These are phyloP conservation scores for Coptotermes formosanus DNA, from an alignment of 1,140 invertebrate species.

Conservation along the genomic window DNA sequence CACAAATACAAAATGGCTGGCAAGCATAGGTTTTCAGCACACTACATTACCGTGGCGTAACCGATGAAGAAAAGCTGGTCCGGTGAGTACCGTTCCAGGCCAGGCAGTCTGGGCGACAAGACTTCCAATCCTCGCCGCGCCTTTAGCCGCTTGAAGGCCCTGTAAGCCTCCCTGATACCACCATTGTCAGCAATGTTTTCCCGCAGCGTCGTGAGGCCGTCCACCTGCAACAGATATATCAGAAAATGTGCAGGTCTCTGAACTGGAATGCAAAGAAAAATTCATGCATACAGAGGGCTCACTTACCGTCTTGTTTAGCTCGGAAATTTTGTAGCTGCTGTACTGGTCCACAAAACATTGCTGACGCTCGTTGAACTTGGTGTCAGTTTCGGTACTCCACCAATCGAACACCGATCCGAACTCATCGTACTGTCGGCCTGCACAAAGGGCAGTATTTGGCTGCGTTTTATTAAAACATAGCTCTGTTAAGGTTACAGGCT, in stretches of 20 bases:
- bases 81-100: constrained; percentile 54
- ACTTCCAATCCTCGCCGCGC: constrained; percentile 39
- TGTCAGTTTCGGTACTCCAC: constrained; percentile 30
- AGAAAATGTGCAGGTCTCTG: no score
- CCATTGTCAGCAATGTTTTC: constrained; percentile 73
- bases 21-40: no score
- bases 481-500: no score
- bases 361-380: constrained; percentile 26
- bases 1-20: no score
- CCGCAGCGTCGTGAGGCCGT: constrained; percentile 55
- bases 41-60: constrained; percentile 51
- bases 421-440: constrained; percentile 31
- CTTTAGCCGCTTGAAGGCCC: constrained; percentile 51
- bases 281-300: neutral
- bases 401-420: constrained; percentile 27
- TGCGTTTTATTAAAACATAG: no score
- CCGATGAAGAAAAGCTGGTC: constrained; percentile 63
- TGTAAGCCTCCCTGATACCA: constrained; percentile 61
- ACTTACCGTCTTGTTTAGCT: constrained; percentile 30
- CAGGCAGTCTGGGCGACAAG: constrained; percentile 48
- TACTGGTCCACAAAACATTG: constrained; percentile 33
- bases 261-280: no score
- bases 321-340: constrained; percentile 18
- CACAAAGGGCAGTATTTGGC: no score
- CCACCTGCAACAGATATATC: constrained; percentile 43